These are phyloP conservation scores for Camelus dromedarius DNA, from an alignment of 2,113 vertebrate species.

Conservation along the genomic window DNA sequence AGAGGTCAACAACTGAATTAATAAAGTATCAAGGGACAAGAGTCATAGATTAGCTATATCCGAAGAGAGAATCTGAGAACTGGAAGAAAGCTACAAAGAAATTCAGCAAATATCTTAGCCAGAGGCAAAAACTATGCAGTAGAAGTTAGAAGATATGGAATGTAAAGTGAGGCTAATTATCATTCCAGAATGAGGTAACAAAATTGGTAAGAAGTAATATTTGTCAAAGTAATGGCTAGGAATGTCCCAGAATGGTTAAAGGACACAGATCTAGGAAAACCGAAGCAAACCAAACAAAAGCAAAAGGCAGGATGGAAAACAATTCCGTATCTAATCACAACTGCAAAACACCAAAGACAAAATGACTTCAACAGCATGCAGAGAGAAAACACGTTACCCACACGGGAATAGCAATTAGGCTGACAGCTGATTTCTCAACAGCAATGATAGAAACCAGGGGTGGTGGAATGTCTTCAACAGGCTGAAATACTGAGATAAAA, in stretches of 20 bases:
- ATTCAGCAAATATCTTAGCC: background rate
- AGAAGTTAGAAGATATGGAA: background rate
- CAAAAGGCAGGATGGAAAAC: background rate
- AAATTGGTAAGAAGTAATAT: background rate
- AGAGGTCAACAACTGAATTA: background rate
- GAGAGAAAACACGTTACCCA: background rate
- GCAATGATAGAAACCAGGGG: background rate
- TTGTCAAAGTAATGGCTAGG: background rate
- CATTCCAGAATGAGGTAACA: background rate
- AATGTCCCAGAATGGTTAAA: background rate
- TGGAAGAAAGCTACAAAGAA: background rate
- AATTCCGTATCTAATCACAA: background rate
- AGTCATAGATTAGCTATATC: background rate
- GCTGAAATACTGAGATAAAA: background rate
- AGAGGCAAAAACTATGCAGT: background rate
- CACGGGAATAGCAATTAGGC: background rate
- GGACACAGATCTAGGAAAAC: background rate
- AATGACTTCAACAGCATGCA: background rate
- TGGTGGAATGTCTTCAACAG: background rate
- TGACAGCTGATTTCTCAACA: background rate
- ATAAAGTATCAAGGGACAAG: background rate
- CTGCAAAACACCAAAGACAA: background rate
- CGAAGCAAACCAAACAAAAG: background rate
- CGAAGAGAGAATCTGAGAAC: background rate
- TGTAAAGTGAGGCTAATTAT: background rate